Evolutionary conservation across 2,797 vertebrate species (phyloP), one percentile per base, ranked within the genome.

Genomic region (Manis crassicaudata): DNA sequence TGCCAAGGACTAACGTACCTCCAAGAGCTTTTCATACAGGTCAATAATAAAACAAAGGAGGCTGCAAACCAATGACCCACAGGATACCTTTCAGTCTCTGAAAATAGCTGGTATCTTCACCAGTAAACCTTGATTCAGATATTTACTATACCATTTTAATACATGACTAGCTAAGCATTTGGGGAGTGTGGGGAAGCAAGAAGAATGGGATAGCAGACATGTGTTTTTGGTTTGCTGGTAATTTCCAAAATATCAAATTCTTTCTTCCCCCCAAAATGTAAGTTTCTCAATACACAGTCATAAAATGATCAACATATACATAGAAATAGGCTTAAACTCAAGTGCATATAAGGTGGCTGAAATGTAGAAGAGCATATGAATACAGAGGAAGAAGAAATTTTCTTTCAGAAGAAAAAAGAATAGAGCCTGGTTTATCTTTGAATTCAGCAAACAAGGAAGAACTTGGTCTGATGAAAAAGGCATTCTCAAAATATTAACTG

Each of bases 381-480:
- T 32, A 17, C 3, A 84, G 62, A 92, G 1, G 20, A 72, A 6
- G 16, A 80, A 9, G 12, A 75, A 35, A 73, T 77, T 68, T 92
- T 68, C 54, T 91, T 92, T 79, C 54, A 87, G n/a, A 93, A 87
- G n/a, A 46, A 86, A 83, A 90, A 76, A 52, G 3, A 94, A 88
- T 6, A 86, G 23, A 92, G 17, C 21, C 62, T 88, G 7, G 50
- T 91, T 93, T 54, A 90, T 63, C 68, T 80, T 76, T 87, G 21
- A 94, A 87, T 75, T 65, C n/a, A 29, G 68, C 16, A 86, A 92
- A 87, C 25, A 96, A 73, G 76, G 40, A 83, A 88, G 46, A 92
- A 82, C 6, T 43, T 70, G 17, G 37, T 63, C 37, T 32, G 70
- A n/a, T 81, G 7, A 70, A 94, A 88, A 63, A 79, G 46, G 21